phyloP scores from a whole-genome alignment of 2,113 vertebrate species.

The Progne subis region DNA sequence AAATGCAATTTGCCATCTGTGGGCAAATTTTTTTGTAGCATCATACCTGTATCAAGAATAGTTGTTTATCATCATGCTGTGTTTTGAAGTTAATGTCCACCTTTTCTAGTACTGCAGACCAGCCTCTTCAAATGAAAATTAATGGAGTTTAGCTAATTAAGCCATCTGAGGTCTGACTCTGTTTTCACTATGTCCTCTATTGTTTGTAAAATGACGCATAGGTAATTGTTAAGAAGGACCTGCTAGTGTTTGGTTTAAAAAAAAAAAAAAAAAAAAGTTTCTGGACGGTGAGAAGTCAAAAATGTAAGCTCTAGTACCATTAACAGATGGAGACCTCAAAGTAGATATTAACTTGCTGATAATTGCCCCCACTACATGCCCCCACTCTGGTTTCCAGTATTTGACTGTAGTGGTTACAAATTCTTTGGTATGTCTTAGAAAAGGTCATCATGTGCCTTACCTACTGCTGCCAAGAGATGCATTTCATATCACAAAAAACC shows the following conservation, averaged over 20 bases:
- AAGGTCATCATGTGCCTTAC: not conserved
- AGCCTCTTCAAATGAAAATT: slow-evolving; percentile 24
- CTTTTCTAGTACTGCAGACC: not conserved
- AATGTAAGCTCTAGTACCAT: not conserved
- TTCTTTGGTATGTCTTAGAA: not conserved
- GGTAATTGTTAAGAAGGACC: not conserved
- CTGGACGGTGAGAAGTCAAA: not conserved
- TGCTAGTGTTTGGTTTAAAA: too few relatives aligned
- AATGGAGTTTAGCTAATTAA: not conserved
- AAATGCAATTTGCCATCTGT: not conserved
- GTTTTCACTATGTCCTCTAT: not conserved
- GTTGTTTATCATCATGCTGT: not conserved
- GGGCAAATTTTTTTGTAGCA: not conserved
- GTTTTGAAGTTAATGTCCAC: not conserved
- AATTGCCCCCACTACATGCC: not conserved
- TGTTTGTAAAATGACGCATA: not conserved
- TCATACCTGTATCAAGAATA: not conserved
- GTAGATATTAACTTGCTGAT: not conserved
- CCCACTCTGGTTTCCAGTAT: not conserved
- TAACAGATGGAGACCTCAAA: not conserved
- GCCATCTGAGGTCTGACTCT: not conserved
- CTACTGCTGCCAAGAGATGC: not conserved
- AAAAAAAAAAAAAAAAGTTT: not conserved
- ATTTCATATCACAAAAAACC: not conserved
- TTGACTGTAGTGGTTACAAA: not conserved